Base-by-base conservation (phyloP, 2,888 invertebrate genomes). In the Timandra comae region DNA sequence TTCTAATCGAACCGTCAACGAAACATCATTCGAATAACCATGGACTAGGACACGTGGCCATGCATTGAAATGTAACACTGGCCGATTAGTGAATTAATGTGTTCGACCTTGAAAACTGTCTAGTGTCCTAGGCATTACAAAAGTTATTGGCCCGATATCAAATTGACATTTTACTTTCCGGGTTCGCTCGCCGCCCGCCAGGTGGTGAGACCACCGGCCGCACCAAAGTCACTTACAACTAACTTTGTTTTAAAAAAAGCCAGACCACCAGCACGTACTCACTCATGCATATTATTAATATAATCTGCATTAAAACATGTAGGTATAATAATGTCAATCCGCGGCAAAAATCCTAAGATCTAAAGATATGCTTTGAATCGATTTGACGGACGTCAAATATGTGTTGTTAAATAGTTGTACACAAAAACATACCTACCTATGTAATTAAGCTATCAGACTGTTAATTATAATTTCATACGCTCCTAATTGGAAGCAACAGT, bases 141-240 rank as follows among this genome's bases (percentile, higher is more conserved):
- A n/a, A 38, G 27, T 46, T 39, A 46, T 39, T 46, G 47, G 48
- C 45, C 60, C 60, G 44, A 45, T 52, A 49, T 52, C n/a, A 68
- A 67, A 68, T 62, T 76, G 76, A 71, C 75, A 76, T 76, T 78
- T 71, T 48, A 70, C 62, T 71, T 72, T 74, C 73, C 74, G 75
- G 71, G 69, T 73, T 66, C 64, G 59, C 38, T 46, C 55, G 65
- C 66, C 64, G 59, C 38, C 46, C 55, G 65, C 66, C 65, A 65
- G 66, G 63, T 65, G 69, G 55, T 30, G 50, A 60, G 78, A 76
- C 78, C 80, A 78, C 79, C 78, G 56, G 65, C 69, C 77, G 70
- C 58, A 46, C 53, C 79, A 80, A 81, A 74, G 80, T 82, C 72
- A 82, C 77, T 73, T 76, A 76, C 73, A 70, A 73, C 65, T 79